Base-by-base conservation (phyloP, 2,113 vertebrate genomes). In the Rhineura floridana region DNA sequence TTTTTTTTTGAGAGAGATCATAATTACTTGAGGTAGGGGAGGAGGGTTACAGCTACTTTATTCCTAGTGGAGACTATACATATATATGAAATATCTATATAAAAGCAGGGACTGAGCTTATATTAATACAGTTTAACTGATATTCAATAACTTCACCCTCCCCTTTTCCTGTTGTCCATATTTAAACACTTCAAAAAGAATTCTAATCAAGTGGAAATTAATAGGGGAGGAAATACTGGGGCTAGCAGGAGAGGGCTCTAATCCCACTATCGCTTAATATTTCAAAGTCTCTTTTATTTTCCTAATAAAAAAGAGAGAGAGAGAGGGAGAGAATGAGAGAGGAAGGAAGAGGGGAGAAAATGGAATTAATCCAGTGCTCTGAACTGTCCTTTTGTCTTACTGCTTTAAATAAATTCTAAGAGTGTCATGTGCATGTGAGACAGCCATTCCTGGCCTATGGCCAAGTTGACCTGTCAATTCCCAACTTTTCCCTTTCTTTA, bases 161-260 rank as follows among this genome's bases (percentile, higher is more conserved):
- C 98, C 98, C 97, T 97, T 98, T 98, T 98, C 96, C 98, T 96
- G 99, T 99, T 99, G 98, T 99, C 98, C 98, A 97, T 96, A 97
- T 97, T 98, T 98, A 98, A 99, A 98, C 98, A 99, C 98, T 98
- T 99, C 99, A 99, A 99, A 99, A 99, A 98, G 98, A 99, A 99
- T 99, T 99, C 98, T 98, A 99, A 99, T 99, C 98, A 99, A 99
- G 98, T 98, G 97, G 97, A 99, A 99, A 99, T 99, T 99, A 99
- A 99, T 98, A 98, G 98, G 95, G 95, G 98, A 98, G 97, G 96
- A 97, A 98, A 98, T 98, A 97, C 98, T 97, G 95, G 98, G 98
- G 98, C 96, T 97, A 97, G 97, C 97, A 98, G 98, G 97, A 99
- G 98, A 99, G 98, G 97, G 97, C 97, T 98, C 98, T 99, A 99